Evolutionary conservation across 1,140 invertebrate genomes (phyloP).

Genomic region (Mercenaria mercenaria): DNA sequence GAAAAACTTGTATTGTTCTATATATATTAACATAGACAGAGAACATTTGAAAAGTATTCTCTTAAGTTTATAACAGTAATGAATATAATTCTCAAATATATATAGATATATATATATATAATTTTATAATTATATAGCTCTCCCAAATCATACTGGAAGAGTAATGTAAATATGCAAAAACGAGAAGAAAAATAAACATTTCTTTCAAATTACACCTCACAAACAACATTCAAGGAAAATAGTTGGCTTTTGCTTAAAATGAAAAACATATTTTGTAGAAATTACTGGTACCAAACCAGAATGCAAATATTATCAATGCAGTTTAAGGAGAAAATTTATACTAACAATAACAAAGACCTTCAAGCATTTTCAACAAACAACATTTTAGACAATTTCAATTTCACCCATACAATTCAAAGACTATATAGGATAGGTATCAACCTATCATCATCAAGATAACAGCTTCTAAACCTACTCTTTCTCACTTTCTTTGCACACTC

Average conservation of each 20-base stretch:
- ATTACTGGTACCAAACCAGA: too few relatives aligned
- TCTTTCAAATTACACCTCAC: conserved; percentile 8
- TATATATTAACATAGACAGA: not conserved
- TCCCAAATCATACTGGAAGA: not conserved
- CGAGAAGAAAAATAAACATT: conserved; percentile 11
- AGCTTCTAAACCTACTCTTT: too few relatives aligned
- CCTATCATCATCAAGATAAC: too few relatives aligned
- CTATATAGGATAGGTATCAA: too few relatives aligned
- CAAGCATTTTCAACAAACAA: too few relatives aligned
- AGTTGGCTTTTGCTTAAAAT: not conserved
- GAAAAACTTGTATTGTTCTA: conserved; percentile 21
- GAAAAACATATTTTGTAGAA: too few relatives aligned
- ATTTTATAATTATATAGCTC: not conserved
- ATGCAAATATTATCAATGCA: too few relatives aligned
- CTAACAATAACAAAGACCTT: too few relatives aligned
- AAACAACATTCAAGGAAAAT: conserved; percentile 5
- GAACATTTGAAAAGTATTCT: not conserved
- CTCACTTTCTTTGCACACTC: too few relatives aligned
- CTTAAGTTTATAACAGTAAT: not conserved
- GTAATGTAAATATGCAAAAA: not conserved
- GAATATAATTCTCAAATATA: conserved; percentile 17
- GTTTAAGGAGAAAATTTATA: too few relatives aligned
- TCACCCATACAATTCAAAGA: too few relatives aligned
- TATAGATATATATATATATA: not conserved
- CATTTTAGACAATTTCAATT: too few relatives aligned